Base-by-base conservation (phyloP, 2,888 invertebrate genomes). In the Eupeodes luniger region DNA sequence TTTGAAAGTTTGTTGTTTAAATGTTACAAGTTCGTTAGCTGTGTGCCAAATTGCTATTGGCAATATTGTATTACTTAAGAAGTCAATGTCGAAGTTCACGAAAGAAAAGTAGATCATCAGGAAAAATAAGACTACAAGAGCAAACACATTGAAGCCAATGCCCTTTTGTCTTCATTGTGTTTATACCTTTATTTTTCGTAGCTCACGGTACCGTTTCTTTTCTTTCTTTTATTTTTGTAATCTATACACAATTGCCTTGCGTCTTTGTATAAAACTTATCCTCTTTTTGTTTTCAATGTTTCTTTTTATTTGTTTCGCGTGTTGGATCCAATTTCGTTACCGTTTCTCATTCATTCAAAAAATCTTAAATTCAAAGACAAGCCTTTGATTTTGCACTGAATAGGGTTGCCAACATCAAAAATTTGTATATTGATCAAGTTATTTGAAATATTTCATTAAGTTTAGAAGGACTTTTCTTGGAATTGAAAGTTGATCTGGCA, bases 51-150 rank as follows among this genome's bases (percentile, higher is more conserved):
- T 72, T 61, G 67, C 74, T 81, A 49, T 67, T 72, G 83, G 76
- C 72, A 77, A 47, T 76, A 83, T 87, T 87, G 9, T 40, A 27
- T 27, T 27, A 81, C 84, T 80, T 64, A 85, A 88, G 69, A 85
- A 88, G 81, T 88, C 88, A 88, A 88, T 85, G 88, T 88, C 88
- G 85, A 79, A 88, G 88, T 88, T 88, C 88, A 85, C 11, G 27
- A 53, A 40, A 36, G 27, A 74, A 76, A 81, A 80, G 61, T 82
- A 75, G 81, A 78, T 62, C 77, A 84, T 14, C 55, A 44, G 61
- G 27, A 51, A 40, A 72, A 53, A 40, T 5, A 72, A 47, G 2
- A 27, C 27, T 27, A 62, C 67, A 78, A 51, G 62, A 47, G 12
- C 40, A 14, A 74, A 34, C n/a, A 77, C 57, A 80, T 72, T 74